phyloP scores from a whole-genome alignment of 2,888 invertebrate species.

The Leistus spinibarbis region DNA sequence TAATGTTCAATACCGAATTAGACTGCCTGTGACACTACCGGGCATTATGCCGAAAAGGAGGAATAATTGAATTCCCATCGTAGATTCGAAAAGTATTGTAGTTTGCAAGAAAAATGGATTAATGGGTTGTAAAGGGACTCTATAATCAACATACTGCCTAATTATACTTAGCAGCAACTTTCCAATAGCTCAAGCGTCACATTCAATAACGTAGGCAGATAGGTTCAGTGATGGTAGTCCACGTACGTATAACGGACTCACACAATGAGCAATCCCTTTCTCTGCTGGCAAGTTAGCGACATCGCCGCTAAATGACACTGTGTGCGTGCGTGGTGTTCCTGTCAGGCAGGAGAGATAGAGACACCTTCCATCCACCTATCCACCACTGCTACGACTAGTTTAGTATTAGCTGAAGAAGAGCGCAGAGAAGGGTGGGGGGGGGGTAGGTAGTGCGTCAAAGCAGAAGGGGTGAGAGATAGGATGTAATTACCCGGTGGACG shows the following conservation, averaged over 20 bases:
- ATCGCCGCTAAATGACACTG: background rate
- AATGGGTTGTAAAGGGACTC: no score
- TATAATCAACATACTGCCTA: background rate
- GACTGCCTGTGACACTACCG: no score
- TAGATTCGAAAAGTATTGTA: no score
- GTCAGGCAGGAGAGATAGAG: background rate
- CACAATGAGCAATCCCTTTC: background rate
- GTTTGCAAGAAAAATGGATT: no score
- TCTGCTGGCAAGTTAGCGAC: background rate
- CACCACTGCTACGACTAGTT: no score
- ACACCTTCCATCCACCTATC: no score
- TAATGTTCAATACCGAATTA: no score
- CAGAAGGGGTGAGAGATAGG: constrained; percentile 44
- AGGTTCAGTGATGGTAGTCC: background rate
- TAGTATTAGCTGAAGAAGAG: background rate
- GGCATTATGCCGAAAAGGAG: no score
- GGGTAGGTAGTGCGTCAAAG: background rate
- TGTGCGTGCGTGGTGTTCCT: background rate
- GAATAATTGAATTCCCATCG: no score
- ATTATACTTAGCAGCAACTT: background rate
- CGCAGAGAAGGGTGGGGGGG: background rate
- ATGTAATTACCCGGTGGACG: constrained; percentile 57
- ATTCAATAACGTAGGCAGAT: background rate
- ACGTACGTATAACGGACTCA: no score
- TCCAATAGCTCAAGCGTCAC: background rate